Conservation (phyloP, 1,140 invertebrate genomes). For the Notospermus geniculatus region DNA sequence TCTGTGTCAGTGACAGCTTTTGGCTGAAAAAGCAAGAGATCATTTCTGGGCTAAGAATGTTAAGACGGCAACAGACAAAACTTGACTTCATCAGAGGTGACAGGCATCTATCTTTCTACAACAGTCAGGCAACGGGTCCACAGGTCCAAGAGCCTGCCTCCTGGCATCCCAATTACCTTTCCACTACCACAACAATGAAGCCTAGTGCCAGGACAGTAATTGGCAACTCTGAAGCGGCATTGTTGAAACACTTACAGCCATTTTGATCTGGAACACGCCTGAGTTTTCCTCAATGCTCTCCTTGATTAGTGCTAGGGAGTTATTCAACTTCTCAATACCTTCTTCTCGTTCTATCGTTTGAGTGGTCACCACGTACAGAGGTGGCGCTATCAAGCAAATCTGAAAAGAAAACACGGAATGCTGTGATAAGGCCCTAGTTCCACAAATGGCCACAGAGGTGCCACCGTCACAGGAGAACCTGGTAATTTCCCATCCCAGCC, state of each 20-base stretch:
- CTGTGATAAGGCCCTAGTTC: not conserved
- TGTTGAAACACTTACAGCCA: slow-evolving; percentile 73
- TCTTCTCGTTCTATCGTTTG: slow-evolving; percentile 94
- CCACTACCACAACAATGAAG: no score
- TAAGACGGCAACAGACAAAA: not conserved
- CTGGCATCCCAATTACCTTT: not conserved
- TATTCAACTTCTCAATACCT: slow-evolving; percentile 82
- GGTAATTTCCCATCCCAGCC: no score
- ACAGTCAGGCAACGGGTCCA: no score
- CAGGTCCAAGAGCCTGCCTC: no score
- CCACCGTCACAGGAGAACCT: no score
- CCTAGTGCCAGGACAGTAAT: no score
- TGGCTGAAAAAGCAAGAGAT: slow-evolving; percentile 63
- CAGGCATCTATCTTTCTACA: no score
- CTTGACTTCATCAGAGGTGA: not conserved
- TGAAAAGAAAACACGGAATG: slow-evolving; percentile 36
- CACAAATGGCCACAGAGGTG: not conserved
- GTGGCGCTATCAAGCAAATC: slow-evolving; percentile 98
- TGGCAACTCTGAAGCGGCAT: no score
- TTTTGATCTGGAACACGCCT: slow-evolving; percentile 92
- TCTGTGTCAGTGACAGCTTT: slow-evolving; percentile 98
- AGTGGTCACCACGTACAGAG: slow-evolving; percentile 97
- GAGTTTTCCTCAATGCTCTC: slow-evolving; percentile 77
- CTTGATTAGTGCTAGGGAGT: slow-evolving; percentile 85
- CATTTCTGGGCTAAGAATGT: not conserved